phyloP scores from a whole-genome alignment of 2,888 invertebrate species.

The Barypeithes pellucidus region DNA sequence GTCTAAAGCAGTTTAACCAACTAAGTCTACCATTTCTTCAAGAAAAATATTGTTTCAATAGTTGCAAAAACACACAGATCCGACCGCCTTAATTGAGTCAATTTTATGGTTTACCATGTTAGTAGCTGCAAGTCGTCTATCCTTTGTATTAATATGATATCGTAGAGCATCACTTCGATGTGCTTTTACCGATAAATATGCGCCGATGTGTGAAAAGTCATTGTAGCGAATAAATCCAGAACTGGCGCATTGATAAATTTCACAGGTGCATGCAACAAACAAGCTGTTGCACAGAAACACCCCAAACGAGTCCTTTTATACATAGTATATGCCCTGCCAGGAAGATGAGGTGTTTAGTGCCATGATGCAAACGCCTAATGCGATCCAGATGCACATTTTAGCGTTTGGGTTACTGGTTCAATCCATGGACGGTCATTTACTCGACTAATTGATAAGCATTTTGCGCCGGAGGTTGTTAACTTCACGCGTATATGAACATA shows the following conservation, averaged over 20 bases:
- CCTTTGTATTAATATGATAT: not conserved
- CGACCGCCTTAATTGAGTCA: not conserved
- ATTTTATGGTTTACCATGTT: not conserved
- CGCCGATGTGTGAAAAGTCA: conserved; percentile 61
- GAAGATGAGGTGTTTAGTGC: conserved; percentile 51
- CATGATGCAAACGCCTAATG: conserved; percentile 52
- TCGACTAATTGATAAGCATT: conserved; percentile 58
- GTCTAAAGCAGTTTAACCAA: no score
- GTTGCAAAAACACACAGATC: no score
- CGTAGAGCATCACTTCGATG: conserved; percentile 35
- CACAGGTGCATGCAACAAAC: conserved; percentile 66
- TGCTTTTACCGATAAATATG: conserved; percentile 50
- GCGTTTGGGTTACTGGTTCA: conserved; percentile 59
- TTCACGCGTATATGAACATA: conserved; percentile 46
- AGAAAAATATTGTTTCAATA: no score
- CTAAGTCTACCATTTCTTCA: no score
- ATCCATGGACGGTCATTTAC: conserved; percentile 60
- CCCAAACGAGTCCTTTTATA: conserved; percentile 54
- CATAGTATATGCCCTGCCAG: conserved; percentile 36
- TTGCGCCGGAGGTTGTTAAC: conserved; percentile 47
- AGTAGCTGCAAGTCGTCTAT: conserved; percentile 6
- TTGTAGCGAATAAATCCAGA: conserved; percentile 63
- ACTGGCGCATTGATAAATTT: conserved; percentile 63
- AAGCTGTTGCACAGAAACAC: conserved; percentile 68
- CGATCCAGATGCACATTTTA: conserved; percentile 55